Conservation (phyloP, 2,113 vertebrate genomes). For the Varanus salvator region DNA sequence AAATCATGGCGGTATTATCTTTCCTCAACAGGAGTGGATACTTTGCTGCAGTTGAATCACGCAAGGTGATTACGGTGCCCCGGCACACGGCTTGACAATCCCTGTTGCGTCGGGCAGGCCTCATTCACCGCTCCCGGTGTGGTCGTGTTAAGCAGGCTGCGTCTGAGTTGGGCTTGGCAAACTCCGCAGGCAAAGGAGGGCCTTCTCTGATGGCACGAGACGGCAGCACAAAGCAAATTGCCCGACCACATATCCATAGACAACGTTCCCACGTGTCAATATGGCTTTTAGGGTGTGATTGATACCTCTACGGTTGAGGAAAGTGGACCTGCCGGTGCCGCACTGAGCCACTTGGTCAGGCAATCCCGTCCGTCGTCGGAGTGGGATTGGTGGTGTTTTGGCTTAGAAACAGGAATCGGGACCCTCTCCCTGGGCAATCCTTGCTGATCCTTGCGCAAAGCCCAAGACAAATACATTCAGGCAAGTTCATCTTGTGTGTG, state of each 20-base stretch:
- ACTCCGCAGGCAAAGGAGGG: slow-evolving; percentile 63
- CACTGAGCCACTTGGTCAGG: not conserved
- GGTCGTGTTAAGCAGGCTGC: slow-evolving; percentile 63
- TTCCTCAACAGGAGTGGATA: too few relatives aligned
- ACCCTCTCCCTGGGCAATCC: not conserved
- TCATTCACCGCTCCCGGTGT: slow-evolving; percentile 58
- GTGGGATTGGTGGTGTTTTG: not conserved
- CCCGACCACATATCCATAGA: slow-evolving; percentile 63
- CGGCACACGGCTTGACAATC: not conserved
- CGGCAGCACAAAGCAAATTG: slow-evolving; percentile 66
- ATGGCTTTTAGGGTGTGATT: slow-evolving; percentile 69
- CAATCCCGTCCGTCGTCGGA: too few relatives aligned
- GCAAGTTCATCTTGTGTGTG: not conserved
- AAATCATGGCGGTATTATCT: not conserved
- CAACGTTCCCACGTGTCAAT: slow-evolving; percentile 60
- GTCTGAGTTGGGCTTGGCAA: slow-evolving; percentile 66
- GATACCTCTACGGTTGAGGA: slow-evolving; percentile 59
- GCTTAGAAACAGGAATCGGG: not conserved
- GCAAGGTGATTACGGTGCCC: too few relatives aligned
- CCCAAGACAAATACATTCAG: not conserved
- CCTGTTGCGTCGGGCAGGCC: not conserved
- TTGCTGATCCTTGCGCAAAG: not conserved
- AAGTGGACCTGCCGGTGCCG: not conserved
- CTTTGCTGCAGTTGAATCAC: too few relatives aligned
- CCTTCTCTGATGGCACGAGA: slow-evolving; percentile 59